Evolutionary conservation across 2,888 invertebrate genomes (phyloP).

Genomic region (Tinea semifulvella): DNA sequence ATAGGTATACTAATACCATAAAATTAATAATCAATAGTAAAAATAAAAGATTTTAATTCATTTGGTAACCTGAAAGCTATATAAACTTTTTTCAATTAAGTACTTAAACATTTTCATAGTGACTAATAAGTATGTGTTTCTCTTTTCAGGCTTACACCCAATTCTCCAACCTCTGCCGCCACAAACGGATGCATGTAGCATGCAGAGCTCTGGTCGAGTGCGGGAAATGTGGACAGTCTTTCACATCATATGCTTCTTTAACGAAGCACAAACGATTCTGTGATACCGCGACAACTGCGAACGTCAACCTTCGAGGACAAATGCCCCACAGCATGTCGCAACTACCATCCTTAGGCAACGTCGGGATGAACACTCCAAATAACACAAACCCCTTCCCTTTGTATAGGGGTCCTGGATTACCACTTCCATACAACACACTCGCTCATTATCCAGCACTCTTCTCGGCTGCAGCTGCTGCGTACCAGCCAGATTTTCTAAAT

Average conservation of each 20-base stretch:
- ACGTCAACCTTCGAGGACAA: slow-evolving; percentile 53
- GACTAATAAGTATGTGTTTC: neutral
- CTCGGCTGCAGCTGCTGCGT: slow-evolving; percentile 52
- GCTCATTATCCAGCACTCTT: slow-evolving; percentile 67
- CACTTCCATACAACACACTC: slow-evolving; percentile 73
- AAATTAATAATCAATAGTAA: neutral
- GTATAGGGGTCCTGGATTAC: slow-evolving; percentile 72
- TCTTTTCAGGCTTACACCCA: slow-evolving; percentile 90
- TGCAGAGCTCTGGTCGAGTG: slow-evolving; percentile 95
- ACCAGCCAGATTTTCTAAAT: slow-evolving; percentile 70
- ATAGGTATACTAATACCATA: too few relatives aligned
- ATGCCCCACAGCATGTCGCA: slow-evolving; percentile 50
- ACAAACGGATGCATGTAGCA: slow-evolving; percentile 98
- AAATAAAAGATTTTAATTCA: too few relatives aligned
- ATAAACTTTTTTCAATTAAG: neutral
- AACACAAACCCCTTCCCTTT: slow-evolving; percentile 73
- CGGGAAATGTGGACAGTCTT: slow-evolving; percentile 92
- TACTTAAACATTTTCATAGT: neutral
- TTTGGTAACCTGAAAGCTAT: neutral
- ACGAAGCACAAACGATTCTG: slow-evolving; percentile 97
- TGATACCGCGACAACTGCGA: slow-evolving; percentile 75
- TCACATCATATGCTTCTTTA: slow-evolving; percentile 89
- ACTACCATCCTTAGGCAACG: slow-evolving; percentile 47
- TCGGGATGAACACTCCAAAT: slow-evolving; percentile 49
- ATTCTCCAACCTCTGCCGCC: slow-evolving; percentile 99